Percentiles rank a stretch among this genome's conserved stretches.
Evolutionary conservation across 1,140 invertebrate genomes (phyloP).

Genomic region (Zaprionus taronus): DNA sequence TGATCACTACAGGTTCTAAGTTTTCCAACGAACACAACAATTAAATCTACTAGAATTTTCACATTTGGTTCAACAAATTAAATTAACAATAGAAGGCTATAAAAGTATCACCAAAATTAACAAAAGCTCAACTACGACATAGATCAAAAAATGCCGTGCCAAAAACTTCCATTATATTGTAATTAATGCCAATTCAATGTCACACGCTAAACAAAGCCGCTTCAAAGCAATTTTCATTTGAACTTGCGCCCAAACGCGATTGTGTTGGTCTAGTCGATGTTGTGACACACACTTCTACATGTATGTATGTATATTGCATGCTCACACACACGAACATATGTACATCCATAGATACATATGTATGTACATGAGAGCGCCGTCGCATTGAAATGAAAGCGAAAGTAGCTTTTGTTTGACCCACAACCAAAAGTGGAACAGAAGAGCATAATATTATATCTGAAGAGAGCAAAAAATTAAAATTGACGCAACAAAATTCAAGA

Average conservation of each 20-base stretch:
- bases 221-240: conserved; percentile 35
- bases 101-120: not conserved
- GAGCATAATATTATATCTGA: conserved; percentile 35
- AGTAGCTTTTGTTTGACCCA: conserved; percentile 60
- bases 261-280: not conserved
- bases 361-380: conserved; percentile 45
- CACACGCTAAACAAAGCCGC: conserved; percentile 47
- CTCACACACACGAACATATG: not conserved
- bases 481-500: not conserved
- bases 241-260: not conserved
- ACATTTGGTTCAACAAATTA: not conserved
- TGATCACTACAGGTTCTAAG: not conserved
- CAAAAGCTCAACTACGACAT: not conserved
- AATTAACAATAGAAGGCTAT: not conserved
- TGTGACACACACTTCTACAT: not conserved
- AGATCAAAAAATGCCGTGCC: conserved; percentile 8
- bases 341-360: too few species aligned
- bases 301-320: not conserved
- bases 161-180: conserved; percentile 38
- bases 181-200: conserved; percentile 50
- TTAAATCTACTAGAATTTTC: not conserved
- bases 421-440: conserved; percentile 58
- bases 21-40: not conserved
- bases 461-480: conserved; percentile 8
- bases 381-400: conserved; percentile 68